A percentile compares a stretch with the other conserved stretches of the same genome.
These are phyloP conservation scores for Saguinus imperator DNA, from an alignment of 2,113 vertebrate genomes.

Conservation along the genomic window DNA sequence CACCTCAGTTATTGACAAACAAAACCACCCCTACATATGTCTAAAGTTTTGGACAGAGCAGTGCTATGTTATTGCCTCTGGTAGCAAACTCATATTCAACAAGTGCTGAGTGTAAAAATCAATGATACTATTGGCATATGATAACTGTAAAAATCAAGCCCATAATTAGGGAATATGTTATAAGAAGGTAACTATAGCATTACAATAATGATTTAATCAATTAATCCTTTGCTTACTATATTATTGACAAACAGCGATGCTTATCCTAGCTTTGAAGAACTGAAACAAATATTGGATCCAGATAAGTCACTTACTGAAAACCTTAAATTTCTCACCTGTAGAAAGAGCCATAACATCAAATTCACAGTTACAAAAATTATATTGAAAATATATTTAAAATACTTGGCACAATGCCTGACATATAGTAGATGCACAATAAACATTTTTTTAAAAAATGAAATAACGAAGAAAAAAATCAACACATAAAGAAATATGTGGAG, in stretches of 20 bases:
- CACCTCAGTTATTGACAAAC: not conserved
- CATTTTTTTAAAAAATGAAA: not conserved
- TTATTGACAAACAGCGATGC: not conserved
- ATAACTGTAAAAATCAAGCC: not conserved
- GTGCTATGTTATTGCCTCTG: too few species aligned
- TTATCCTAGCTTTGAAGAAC: not conserved
- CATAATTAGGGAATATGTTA: not conserved
- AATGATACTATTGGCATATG: not conserved
- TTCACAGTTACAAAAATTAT: not conserved
- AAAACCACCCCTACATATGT: not conserved
- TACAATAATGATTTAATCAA: not conserved
- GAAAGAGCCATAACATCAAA: not conserved
- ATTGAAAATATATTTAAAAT: not conserved
- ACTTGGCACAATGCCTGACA: not conserved
- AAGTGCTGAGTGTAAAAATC: not conserved
- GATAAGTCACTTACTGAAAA: not conserved
- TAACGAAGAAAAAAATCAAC: not conserved
- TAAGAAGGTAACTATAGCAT: not conserved
- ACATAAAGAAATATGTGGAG: not conserved
- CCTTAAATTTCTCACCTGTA: not conserved
- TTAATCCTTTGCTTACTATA: not conserved
- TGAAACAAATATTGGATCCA: not conserved
- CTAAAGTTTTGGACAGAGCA: not conserved
- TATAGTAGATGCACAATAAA: not conserved
- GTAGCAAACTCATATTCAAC: not conserved